Conservation (phyloP, 2,888 invertebrate genomes). For the Entomobrya multifasciata region DNA sequence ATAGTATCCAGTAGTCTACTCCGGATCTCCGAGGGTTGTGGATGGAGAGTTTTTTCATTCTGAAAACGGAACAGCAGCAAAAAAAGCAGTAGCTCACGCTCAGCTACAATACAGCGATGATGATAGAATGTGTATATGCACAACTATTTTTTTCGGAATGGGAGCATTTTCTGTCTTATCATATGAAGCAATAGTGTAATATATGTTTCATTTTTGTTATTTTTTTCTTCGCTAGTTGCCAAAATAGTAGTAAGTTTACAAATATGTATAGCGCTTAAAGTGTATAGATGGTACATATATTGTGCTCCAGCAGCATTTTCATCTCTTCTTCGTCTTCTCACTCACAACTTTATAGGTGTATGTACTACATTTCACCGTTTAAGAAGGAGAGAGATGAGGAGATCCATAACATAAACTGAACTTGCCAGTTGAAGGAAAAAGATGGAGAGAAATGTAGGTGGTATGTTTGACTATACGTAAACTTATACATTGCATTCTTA, state of each 20-base stretch:
- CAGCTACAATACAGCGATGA: too few species aligned
- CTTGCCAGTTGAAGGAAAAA: too few species aligned
- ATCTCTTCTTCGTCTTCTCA: neutral
- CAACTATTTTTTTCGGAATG: constrained; percentile 4
- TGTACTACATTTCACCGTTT: neutral
- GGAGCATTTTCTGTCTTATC: neutral
- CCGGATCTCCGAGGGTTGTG: too few species aligned
- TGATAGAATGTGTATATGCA: neutral
- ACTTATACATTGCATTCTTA: too few species aligned
- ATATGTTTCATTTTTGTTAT: neutral
- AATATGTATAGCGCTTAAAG: neutral
- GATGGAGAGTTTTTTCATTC: neutral
- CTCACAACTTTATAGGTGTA: constrained; percentile 5
- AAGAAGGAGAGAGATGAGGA: too few species aligned
- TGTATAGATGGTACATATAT: too few species aligned
- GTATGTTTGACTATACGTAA: too few species aligned
- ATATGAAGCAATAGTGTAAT: neutral
- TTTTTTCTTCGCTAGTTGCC: neutral
- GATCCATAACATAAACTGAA: too few species aligned
- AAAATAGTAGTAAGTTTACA: neutral
- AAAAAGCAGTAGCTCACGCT: too few species aligned
- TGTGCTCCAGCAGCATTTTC: neutral
- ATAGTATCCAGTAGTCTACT: neutral
- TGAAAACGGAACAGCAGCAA: constrained; percentile 6
- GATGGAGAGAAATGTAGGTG: too few species aligned